Base-by-base conservation (phyloP, 1,140 invertebrate genomes). In the Brachionus paranguensis region DNA sequence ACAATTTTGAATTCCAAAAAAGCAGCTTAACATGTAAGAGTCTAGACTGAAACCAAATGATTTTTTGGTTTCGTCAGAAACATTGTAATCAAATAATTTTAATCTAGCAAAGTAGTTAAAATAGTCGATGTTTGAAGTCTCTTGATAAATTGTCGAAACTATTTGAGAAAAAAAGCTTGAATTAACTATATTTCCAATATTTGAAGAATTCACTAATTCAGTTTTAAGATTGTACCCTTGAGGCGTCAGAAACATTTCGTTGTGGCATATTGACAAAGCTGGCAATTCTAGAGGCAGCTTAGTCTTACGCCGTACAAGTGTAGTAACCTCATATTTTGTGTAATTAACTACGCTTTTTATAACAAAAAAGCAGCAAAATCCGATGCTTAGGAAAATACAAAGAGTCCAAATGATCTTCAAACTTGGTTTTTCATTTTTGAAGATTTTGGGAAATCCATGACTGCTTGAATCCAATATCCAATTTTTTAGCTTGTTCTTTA, bases 391-490 rank as follows among this genome's bases (percentile, higher is more conserved):
- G 2, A 5, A 0, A 7, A 45, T 41, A 17, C 12, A 14, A 41
- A 74, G 4, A 0, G n/a, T 45, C 70, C 70, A 74, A 10, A 74
- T 43, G 0, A 74, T 14, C 41, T 74, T 74, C 10, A 74, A 3
- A 7, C 10, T 24, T 17, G 10, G 4, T 17, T 12, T 12, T 0
- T 74, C 17, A 17, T 27, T 74, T 74, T 74, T 74, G 70, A 74
- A 74, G 10, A 74, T 74, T 45, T 45, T 74, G 20, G 70, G 70
- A 74, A 74, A 74, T 5, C 70, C 70, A 74, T 74, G 70, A 6
- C 33, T 43, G 10, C 37, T 43, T 41, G 37, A 74, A 41, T 74
- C 70, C 5, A 17, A 6, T 2, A 74, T 74, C 70, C 70, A 74
- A 17, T 74, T 14, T 64, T 64, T 47, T 47, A 47, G 45, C 14